Evolutionary conservation across 2,113 vertebrate species (phyloP), one percentile per base, ranked within the genome.

Genomic region (Mirounga angustirostris): DNA sequence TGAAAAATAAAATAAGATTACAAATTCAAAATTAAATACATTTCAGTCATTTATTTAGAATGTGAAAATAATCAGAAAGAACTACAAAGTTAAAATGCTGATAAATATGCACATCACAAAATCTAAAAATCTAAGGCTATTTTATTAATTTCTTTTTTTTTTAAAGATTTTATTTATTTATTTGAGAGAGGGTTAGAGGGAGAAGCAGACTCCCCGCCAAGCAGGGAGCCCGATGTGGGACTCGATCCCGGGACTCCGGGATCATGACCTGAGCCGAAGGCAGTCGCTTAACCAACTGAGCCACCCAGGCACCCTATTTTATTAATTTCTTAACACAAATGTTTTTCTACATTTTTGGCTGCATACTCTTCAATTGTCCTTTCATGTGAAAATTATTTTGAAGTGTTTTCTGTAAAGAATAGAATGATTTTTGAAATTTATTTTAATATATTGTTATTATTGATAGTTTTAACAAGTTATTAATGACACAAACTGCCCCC

Each of bases 1-100:
- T 95, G 24, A 95, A 96, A 90, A 87, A 26, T 82, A 87, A 65
- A 73, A 54, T 7, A 85, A 85, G 30, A 71, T 26, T 73, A 52
- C 2, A 67, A 73, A 89, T 86, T 73, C 52, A 46, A 56, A 83
- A 65, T 43, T 54, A 74, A 30, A 54, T 73, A 24, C 4, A 54
- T 69, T 46, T 80, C n/a, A 22, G 13, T 87, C n/a, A 84, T 69
- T 67, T 89, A 11, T 79, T 83, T 65, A 82, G 21, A 79, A 74
- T 40, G 28, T 52, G 46, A 4, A 67, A 78, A 86, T 52, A 82
- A 24, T 74, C 58, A 91, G 16, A 63, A 54, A 33, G 21, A 74
- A 93, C 7, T 26, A 83, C 5, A 88, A 87, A 50, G 4, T 88
- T 52, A 43, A 76, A 65, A 92, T 28, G 26, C 11, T 88, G 76